Percentiles rank a stretch among this genome's conserved stretches.
These are phyloP conservation scores for Elymnias hypermnestra DNA, from an alignment of 1,140 invertebrate genomes.

Conservation along the genomic window DNA sequence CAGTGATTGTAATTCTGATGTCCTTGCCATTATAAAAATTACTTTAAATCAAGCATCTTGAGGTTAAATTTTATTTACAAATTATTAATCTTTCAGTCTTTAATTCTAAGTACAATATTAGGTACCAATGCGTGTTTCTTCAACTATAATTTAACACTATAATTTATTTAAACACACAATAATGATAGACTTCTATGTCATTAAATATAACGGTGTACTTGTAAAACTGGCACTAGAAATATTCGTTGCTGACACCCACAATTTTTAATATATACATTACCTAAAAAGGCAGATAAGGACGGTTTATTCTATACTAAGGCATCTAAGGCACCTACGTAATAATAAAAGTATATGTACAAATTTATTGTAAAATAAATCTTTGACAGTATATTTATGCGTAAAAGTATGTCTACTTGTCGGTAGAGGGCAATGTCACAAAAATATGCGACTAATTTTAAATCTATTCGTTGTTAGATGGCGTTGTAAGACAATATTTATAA, in stretches of 20 bases:
- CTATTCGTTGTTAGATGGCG: constrained; percentile 60
- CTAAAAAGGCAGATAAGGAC: constrained; percentile 63
- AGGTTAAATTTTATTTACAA: too few relatives aligned
- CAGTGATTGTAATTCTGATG: too few relatives aligned
- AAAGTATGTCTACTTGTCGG: constrained; percentile 7
- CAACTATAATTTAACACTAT: neutral
- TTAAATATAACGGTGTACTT: constrained; percentile 38
- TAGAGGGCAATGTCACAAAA: constrained; percentile 2
- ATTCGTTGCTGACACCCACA: constrained; percentile 58
- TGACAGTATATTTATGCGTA: constrained; percentile 16
- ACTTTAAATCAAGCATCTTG: too few relatives aligned
- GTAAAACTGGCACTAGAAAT: constrained; percentile 56
- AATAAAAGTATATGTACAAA: constrained; percentile 20
- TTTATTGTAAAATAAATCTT: constrained; percentile 14
- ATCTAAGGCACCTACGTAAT: constrained; percentile 52
- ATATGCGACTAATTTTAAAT: constrained; percentile 4
- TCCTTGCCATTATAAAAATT: too few relatives aligned
- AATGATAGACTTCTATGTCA: constrained; percentile 1
- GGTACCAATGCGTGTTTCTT: constrained; percentile 2
- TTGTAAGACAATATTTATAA: constrained; percentile 17
- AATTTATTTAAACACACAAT: constrained; percentile 1
- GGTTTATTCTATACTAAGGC: constrained; percentile 58
- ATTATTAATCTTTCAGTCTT: too few relatives aligned
- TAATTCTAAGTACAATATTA: constrained; percentile 10
- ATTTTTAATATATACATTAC: constrained; percentile 19